These are phyloP conservation scores for Xyliphius kryptos DNA, from an alignment of 2,113 vertebrate species.

Conservation along the genomic window DNA sequence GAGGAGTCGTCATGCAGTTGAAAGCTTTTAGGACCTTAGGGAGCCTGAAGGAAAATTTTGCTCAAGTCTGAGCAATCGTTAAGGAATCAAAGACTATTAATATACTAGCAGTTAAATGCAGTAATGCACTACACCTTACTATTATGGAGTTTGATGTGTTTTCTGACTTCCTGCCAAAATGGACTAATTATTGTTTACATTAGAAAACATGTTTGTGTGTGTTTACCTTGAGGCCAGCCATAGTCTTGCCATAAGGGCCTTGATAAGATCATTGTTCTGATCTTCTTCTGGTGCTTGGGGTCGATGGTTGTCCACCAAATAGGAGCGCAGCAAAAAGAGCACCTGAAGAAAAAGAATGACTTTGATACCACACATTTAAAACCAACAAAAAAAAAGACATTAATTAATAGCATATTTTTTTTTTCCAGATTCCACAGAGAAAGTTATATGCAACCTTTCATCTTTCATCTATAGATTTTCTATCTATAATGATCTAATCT, in stretches of 20 bases:
- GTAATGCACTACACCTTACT: background rate
- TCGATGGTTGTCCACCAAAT: conserved; percentile 74
- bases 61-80: background rate
- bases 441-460: no score
- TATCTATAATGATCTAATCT: no score
- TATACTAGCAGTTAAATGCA: background rate
- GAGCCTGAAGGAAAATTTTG: background rate
- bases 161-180: background rate
- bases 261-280: conserved; percentile 59
- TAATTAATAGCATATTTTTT: no score
- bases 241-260: conserved; percentile 67
- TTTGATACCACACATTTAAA: no score
- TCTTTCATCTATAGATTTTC: no score
- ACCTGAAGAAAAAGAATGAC: conserved; percentile 63
- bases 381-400: no score
- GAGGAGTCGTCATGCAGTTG: background rate
- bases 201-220: conserved; percentile 31
- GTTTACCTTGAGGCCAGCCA: conserved; percentile 87
- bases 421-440: no score
- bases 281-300: conserved; percentile 60
- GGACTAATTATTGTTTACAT: background rate
- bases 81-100: background rate
- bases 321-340: conserved; percentile 80
- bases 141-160: background rate
- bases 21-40: background rate